Base-by-base conservation (phyloP, 2,888 invertebrate species). In the Hypomecis punctinalis region DNA sequence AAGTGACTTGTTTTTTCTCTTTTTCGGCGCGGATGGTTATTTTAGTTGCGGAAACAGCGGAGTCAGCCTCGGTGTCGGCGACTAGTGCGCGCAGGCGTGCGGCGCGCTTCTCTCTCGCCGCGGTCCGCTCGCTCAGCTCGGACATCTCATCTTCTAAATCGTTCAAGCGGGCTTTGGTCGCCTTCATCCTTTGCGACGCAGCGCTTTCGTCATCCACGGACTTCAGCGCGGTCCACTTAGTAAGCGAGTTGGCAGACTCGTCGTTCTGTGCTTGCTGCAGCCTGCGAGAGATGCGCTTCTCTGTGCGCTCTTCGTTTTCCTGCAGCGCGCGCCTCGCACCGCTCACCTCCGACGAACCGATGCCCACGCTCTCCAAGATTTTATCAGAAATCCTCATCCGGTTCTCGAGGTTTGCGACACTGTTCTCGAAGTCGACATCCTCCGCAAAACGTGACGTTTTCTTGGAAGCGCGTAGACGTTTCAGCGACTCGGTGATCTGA, bases 121-220 rank as follows among this genome's bases (percentile, higher is more conserved):
- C 95, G 76, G 94, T 95, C 76, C 95, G 94, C 77, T 96, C 96
- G 13, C 92, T 94, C 65, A 96, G 86, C 72, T 95, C 95, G 47
- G 95, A 94, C 95, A 96, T 96, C 84, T 97, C 97, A 55, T 95
- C 95, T 78, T 97, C 96, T 48, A 97, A 89, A 76, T 96, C 96
- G 43, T 93, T 94, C 13, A 97, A 88, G 53, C 96, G 94, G 8
- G 96, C 96, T 69, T 95, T 94, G 1, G 95, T 93, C 37, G 94
- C 94, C 74, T 94, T 94, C 0, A 96, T 96, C 54, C 97, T 86
- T 51, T 93, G 90, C 23, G 94, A 93, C 0, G 96, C 96, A 0
- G 94, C 94, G 67, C 90, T 93, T 66, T 92, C 91, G 0, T 91
- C 89, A 6, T 92, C 91, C 5, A 75, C 82, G 40, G 78, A 78